Percentiles rank a stretch among this genome's conserved stretches.
Evolutionary conservation across 92 coral and sea anemone species (phyloP).

Genomic region (Zoanthus solanderi): DNA sequence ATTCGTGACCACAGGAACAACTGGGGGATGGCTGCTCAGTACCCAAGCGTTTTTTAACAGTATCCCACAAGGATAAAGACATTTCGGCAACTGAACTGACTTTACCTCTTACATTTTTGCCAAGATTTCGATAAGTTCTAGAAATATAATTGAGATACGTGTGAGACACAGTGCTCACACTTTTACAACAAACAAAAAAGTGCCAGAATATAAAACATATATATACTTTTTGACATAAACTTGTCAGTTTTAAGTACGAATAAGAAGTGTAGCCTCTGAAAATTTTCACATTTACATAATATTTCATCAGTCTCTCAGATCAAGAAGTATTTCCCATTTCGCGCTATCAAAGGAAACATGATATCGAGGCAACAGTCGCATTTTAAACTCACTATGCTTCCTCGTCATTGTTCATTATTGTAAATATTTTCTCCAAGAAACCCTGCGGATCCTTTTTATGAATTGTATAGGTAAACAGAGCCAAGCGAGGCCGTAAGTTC

Average conservation of each 20-base stretch:
- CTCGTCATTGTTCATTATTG: constrained; percentile 1
- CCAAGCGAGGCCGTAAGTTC: neutral
- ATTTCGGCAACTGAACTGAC: constrained; percentile 48
- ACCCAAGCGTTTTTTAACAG: constrained; percentile 79
- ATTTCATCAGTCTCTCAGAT: neutral
- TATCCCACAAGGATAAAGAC: constrained; percentile 89
- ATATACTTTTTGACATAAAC: neutral
- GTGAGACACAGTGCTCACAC: neutral
- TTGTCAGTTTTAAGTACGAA: neutral
- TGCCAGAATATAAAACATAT: neutral
- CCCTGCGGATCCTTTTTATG: constrained; percentile 35
- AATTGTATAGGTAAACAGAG: constrained; percentile 17
- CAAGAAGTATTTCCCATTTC: neutral
- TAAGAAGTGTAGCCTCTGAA: neutral
- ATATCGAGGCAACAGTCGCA: constrained; percentile 32
- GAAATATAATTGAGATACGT: constrained; percentile 19
- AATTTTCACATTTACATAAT: constrained; percentile 35
- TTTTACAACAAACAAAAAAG: neutral
- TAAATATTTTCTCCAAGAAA: constrained; percentile 8
- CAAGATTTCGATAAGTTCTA: constrained; percentile 64
- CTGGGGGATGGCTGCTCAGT: constrained; percentile 66
- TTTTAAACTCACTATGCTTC: constrained; percentile 3
- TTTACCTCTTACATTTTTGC: constrained; percentile 63
- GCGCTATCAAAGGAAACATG: constrained; percentile 24
- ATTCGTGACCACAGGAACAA: constrained; percentile 62